Base-by-base conservation (phyloP, 2,797 vertebrate species). In the Amniataba percoides region DNA sequence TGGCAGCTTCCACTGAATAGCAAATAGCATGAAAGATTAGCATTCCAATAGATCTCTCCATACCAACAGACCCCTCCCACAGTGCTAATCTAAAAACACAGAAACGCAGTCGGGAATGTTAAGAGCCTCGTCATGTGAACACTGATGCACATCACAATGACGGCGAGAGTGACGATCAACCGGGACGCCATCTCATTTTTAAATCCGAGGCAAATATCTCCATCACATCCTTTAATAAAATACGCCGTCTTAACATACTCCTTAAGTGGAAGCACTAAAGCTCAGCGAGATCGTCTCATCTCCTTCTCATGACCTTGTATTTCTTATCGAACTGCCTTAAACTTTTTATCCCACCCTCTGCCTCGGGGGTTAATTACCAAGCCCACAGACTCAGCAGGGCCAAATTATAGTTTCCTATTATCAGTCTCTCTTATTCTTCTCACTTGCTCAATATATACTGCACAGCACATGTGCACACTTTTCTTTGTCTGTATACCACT, bases 11-110 rank as follows among this genome's bases (percentile, higher is more conserved):
- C 56, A 81, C 73, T 92, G 85, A 90, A 88, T 89, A 83, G 81
- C 71, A 87, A 89, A 89, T 59, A 86, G 85, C 79, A 84, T 78
- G 55, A 83, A 85, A 83, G 84, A 93, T 92, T 93, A 90, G 90
- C 93, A 94, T 94, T 94, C 92, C 92, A 91, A 89, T 78, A 81
- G 87, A 74, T 45, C 76, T 74, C 86, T 84, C 88, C 90, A 92
- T 92, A 88, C 78, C 85, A 88, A 93, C 83, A 77, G 82, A 70
- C 65, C 27, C 72, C 63, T 78, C 85, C 80, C 76, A 87, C 70
- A 34, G 81, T 0, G 59, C 85, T 81, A 76, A 90, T 89, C 81
- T 84, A 82, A 81, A 85, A 86, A 89, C 74, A 91, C 81, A 77
- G 77, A 85, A 69, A 91, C 80, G 73, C 48, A 80, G 84, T 58